Percentiles rank a stretch among this genome's conserved stretches.
Conservation (phyloP, 2,888 invertebrate genomes). For the Tigriopus californicus region DNA sequence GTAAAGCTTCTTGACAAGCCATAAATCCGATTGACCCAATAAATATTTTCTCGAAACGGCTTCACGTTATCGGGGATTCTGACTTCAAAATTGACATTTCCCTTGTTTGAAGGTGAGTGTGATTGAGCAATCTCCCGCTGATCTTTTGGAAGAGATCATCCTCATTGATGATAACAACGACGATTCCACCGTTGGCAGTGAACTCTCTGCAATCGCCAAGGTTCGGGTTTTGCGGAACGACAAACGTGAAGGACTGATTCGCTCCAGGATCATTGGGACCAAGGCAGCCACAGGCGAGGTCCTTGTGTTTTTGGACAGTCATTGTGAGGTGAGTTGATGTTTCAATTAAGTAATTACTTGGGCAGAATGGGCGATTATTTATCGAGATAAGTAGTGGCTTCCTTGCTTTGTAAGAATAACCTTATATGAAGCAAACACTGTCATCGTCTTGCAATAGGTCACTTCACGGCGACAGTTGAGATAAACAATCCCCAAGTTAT, state of each 20-base stretch:
- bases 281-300: background rate
- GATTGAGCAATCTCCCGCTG: background rate
- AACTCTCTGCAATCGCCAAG: slow-evolving; percentile 1
- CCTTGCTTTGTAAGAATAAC: no score
- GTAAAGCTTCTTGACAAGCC: background rate
- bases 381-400: no score
- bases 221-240: slow-evolving; percentile 12
- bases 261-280: slow-evolving; percentile 10
- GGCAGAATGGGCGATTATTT: no score
- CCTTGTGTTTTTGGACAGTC: slow-evolving; percentile 10
- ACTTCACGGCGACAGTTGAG: no score
- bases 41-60: no score
- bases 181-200: background rate
- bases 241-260: slow-evolving; percentile 11
- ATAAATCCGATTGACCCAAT: background rate
- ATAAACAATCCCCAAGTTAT: no score
- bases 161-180: slow-evolving; percentile 13
- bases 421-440: no score
- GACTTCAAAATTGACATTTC: background rate
- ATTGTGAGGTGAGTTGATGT: slow-evolving; percentile 9
- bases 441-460: no score
- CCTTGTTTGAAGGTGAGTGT: background rate
- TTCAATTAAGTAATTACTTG: no score
- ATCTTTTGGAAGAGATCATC: slow-evolving; percentile 11
- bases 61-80: no score